Evolutionary conservation across 2,888 invertebrate genomes (phyloP).

Genomic region (Pseudococcus viburni): DNA sequence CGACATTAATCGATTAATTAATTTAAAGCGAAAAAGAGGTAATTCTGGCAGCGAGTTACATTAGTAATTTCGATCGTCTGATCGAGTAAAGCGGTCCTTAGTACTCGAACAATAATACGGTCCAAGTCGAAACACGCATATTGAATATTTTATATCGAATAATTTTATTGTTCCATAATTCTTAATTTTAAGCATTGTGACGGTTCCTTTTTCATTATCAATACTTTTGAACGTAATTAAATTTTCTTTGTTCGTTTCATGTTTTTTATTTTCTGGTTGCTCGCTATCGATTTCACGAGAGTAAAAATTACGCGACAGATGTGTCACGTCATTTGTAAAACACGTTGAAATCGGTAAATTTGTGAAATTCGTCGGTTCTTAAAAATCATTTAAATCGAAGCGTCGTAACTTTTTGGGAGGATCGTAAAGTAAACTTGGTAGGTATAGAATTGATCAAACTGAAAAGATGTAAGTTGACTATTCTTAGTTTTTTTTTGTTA

Average conservation of each 20-base stretch:
- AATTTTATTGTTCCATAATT: slow-evolving; percentile 52
- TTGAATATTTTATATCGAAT: not conserved
- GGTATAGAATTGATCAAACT: too few relatives aligned
- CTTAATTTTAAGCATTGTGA: slow-evolving; percentile 30
- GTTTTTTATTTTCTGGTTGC: not conserved
- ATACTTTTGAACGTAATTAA: slow-evolving; percentile 32
- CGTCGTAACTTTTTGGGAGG: too few relatives aligned
- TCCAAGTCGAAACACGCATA: not conserved
- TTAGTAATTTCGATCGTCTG: not conserved
- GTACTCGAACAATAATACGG: not conserved
- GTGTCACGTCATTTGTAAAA: not conserved
- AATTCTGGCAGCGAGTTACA: slow-evolving; percentile 44
- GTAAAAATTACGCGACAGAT: not conserved
- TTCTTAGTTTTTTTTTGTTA: too few relatives aligned
- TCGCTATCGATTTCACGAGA: not conserved
- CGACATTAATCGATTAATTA: slow-evolving; percentile 7
- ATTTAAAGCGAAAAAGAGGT: slow-evolving; percentile 60
- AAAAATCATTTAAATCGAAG: not conserved
- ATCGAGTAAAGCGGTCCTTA: not conserved
- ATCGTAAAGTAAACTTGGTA: too few relatives aligned
- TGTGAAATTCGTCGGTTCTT: not conserved
- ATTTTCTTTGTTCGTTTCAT: slow-evolving; percentile 50
- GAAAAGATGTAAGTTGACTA: too few relatives aligned
- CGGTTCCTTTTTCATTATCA: slow-evolving; percentile 40
- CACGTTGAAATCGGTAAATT: not conserved